Percentiles rank a stretch among this genome's conserved stretches.
These are phyloP conservation scores for Sebastes cheni DNA, from an alignment of 2,797 vertebrate species.

Conservation along the genomic window DNA sequence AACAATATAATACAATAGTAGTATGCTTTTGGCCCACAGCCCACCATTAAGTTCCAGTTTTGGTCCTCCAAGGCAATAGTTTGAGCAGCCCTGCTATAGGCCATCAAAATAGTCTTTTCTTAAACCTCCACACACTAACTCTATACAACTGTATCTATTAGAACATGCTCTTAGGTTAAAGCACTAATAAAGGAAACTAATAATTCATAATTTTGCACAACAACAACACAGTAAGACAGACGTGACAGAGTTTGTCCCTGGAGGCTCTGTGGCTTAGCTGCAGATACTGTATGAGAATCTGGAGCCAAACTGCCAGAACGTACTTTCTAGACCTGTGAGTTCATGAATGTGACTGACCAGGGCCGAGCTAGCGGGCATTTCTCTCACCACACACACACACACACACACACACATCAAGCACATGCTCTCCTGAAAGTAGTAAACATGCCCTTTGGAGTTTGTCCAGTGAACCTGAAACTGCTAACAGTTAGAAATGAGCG, in stretches of 20 bases:
- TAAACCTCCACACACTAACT: background rate
- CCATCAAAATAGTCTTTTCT: background rate
- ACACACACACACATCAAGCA: background rate
- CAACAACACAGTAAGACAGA: background rate
- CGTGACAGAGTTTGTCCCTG: background rate
- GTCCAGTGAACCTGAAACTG: constrained; percentile 40
- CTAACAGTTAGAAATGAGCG: constrained; percentile 25
- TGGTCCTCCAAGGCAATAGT: too few relatives aligned
- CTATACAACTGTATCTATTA: background rate
- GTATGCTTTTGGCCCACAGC: too few relatives aligned
- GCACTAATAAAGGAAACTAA: background rate
- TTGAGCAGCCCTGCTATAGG: background rate
- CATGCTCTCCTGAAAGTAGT: background rate
- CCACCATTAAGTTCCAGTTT: too few relatives aligned
- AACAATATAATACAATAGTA: too few relatives aligned
- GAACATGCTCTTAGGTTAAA: background rate
- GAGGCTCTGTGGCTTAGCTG: background rate
- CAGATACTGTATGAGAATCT: background rate
- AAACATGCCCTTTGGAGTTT: constrained; percentile 67
- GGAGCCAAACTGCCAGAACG: background rate
- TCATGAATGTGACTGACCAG: constrained; percentile 9
- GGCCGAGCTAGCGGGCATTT: background rate
- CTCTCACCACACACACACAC: background rate
- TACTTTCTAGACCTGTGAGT: constrained; percentile 5
- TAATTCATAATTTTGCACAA: background rate